Base-by-base conservation (phyloP, 30 jellyfish, hydroid and myxozoan species). In the Cassiopea andromeda region DNA sequence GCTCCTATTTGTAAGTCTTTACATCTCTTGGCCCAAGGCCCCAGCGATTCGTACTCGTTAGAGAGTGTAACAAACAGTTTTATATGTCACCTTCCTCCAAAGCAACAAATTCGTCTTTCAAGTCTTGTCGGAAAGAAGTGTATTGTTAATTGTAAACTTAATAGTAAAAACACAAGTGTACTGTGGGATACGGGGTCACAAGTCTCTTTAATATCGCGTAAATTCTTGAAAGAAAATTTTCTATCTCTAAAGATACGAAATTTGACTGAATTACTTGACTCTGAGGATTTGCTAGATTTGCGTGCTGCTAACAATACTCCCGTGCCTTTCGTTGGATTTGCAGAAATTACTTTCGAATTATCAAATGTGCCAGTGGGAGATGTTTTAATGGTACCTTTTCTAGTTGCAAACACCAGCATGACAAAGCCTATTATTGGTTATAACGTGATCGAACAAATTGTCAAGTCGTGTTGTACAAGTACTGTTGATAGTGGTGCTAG, bases 121-220 rank as follows among this genome's bases (percentile, higher is more conserved):
- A 61, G 73, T 70, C 77, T 89, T 44, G 96, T 89, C 60, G 91
- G 96, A 9, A 81, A 81, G 75, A 89, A 81, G 72, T 89, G 96
- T 69, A 60, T 67, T 48, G 85, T 89, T 47, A 74, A 89, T 44
- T 89, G 96, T 85, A 78, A 72, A 58, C 69, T 89, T 44, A 81
- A 81, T 60, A 92, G 96, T 57, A n/a, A 17, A 49, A 54, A 68
- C 10, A 60, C 80, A 44, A 81, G 70, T 9, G 92, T 48, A 46
- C 64, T 79, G 46, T 89, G 96, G 96, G 96, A 81, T 75, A 89
- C 92, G 44, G 96, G 96, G 18, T 79, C 96, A 6, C 96, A 89
- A 81, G 96, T 89, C 73, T 87, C 94, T 15, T 57, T 87, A 73
- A 45, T 87, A 38, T 87, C 94, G 48, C 19, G 77, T 60, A 44